Base-by-base conservation (phyloP, 1,140 invertebrate genomes). In the Halictus rubicundus region DNA sequence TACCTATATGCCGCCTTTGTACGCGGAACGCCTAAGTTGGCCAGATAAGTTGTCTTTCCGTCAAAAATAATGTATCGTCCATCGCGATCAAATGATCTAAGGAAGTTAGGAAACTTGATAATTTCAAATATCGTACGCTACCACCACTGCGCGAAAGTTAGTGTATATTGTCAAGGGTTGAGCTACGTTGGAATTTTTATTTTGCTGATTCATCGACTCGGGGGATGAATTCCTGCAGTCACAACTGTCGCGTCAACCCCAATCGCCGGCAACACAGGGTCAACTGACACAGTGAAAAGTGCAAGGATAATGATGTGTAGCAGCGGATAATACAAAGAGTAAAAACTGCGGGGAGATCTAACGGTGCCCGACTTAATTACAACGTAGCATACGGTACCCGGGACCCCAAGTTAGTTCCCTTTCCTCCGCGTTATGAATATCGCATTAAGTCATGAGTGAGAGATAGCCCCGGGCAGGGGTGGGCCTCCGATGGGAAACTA, bases 391-490 rank as follows among this genome's bases (percentile, higher is more conserved):
- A 81, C 70, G 73, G 73, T 57, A 71, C 21, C 57, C 61, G 63
- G 63, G 73, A 78, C 79, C 84, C 82, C 64, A 73, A 73, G 66
- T 72, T 64, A 23, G 25, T 66, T 75, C 82, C 84, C 78, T 78
- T 70, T 61, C 69, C 80, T 87, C 80, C 68, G 75, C 37, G 60
- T 39, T 87, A 86, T 88, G 87, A 88, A 88, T 88, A 85, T 87
- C 84, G 72, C 78, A 85, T 87, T 85, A 86, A 89, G 80, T 76
- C 72, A 74, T 70, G 78, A 85, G 81, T 59, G 79, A 85, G 75
- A 83, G 63, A 80, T 77, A 77, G 83, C 68, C 78, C 52, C 82
- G 76, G 77, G 80, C 74, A 66, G 71, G 74, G 80, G 77, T 71
- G 77, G 63, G 61, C 65, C 77, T 63, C 86, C 75, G 75, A 78